phyloP scores from a whole-genome alignment of 2,113 vertebrate genomes.

The Edolisoma coerulescens region DNA sequence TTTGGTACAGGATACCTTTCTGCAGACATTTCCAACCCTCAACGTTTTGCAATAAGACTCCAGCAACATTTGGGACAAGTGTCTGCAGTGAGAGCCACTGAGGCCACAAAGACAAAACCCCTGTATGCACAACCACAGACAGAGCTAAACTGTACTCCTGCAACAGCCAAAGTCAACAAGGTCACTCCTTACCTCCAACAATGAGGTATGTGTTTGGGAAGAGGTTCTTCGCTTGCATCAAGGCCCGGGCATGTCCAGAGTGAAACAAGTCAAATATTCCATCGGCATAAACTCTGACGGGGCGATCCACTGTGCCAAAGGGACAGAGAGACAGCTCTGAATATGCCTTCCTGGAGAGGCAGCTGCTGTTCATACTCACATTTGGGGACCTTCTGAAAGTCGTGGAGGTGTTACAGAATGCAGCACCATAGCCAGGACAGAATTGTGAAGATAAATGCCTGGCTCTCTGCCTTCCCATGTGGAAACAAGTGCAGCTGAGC shows the following conservation, averaged over 20 bases:
- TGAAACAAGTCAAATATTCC: constrained; percentile 99
- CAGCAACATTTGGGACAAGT: neutral
- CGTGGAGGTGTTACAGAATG: neutral
- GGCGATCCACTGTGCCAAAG: constrained; percentile 79
- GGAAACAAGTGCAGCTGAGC: neutral
- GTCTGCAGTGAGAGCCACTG: neutral
- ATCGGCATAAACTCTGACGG: constrained; percentile 95
- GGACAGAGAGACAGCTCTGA: constrained; percentile 9
- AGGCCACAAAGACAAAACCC: neutral
- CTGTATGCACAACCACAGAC: neutral
- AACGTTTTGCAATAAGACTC: neutral
- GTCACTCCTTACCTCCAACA: constrained; percentile 85
- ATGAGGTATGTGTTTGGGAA: constrained; percentile 98
- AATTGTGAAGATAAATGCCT: neutral
- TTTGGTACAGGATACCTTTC: neutral
- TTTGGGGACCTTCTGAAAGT: neutral
- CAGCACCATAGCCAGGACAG: neutral
- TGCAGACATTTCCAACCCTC: neutral
- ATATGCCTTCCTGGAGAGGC: neutral
- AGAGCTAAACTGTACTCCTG: neutral
- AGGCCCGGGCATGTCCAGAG: constrained; percentile 94
- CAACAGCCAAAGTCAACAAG: neutral
- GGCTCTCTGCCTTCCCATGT: neutral
- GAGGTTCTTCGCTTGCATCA: constrained; percentile 98
- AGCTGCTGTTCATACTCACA: neutral